Percentiles rank a stretch among this genome's conserved stretches.
Evolutionary conservation across 2,888 invertebrate genomes (phyloP).

Genomic region (Pseudeuparius sepicola): DNA sequence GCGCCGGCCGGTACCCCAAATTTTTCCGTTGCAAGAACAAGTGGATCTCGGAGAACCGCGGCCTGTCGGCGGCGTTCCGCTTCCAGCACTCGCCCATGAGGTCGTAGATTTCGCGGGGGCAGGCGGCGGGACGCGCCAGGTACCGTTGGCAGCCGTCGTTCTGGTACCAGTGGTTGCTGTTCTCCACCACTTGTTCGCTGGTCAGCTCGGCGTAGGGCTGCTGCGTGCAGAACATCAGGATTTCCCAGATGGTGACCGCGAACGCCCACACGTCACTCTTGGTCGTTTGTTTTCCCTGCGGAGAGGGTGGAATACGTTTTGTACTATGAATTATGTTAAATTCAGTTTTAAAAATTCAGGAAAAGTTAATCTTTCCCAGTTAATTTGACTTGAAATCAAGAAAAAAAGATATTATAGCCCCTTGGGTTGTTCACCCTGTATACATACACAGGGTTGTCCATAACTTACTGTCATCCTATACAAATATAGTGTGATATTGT

Average conservation of each 20-base stretch:
- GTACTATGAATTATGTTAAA: too few species aligned
- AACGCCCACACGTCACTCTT: slow-evolving; percentile 89
- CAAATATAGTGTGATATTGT: too few species aligned
- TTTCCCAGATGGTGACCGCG: slow-evolving; percentile 84
- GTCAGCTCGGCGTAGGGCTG: slow-evolving; percentile 74
- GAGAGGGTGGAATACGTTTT: too few species aligned
- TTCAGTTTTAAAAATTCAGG: too few species aligned
- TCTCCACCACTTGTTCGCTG: slow-evolving; percentile 70
- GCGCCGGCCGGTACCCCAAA: slow-evolving; percentile 52
- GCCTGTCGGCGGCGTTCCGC: slow-evolving; percentile 66
- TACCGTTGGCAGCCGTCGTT: slow-evolving; percentile 46
- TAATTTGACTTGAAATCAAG: too few species aligned
- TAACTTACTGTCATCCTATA: too few species aligned
- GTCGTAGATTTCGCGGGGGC: slow-evolving; percentile 82
- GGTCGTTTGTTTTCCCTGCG: slow-evolving; percentile 76
- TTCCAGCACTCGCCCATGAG: slow-evolving; percentile 91
- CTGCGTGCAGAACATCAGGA: slow-evolving; percentile 68
- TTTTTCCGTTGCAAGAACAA: slow-evolving; percentile 68
- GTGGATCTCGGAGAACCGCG: slow-evolving; percentile 80
- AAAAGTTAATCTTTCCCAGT: too few species aligned
- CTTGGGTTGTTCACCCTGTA: too few species aligned
- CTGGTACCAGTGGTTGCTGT: slow-evolving; percentile 41
- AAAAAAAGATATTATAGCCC: too few species aligned
- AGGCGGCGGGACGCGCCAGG: slow-evolving; percentile 57
- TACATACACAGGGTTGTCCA: too few species aligned